A percentile compares a stretch with the other conserved stretches of the same genome.
These are phyloP conservation scores for Campoletis raptor DNA, from an alignment of 2,888 invertebrate species.

Conservation along the genomic window DNA sequence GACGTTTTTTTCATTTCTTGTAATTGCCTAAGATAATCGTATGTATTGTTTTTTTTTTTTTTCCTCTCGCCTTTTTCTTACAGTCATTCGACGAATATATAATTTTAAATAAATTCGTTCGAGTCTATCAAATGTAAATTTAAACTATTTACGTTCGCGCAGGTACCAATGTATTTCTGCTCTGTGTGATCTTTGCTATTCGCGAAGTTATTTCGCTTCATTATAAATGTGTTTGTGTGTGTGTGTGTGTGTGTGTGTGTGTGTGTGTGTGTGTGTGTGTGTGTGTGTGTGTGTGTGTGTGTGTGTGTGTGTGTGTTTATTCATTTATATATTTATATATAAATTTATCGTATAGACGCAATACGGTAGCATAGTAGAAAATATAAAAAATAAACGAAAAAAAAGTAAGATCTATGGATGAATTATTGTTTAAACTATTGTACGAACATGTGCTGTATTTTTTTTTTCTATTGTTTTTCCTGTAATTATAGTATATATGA, in stretches of 20 bases:
- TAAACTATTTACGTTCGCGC: constrained; percentile 65
- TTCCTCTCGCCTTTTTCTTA: background rate
- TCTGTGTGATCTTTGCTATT: constrained; percentile 66
- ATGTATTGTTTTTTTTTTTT: constrained; percentile 23
- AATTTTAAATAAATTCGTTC: constrained; percentile 57
- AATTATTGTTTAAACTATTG: constrained; percentile 79
- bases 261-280: background rate
- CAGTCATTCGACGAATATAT: constrained; percentile 51
- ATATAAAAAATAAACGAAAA: constrained; percentile 1
- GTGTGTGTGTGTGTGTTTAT: constrained; percentile 7
- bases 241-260: background rate
- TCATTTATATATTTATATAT: constrained; percentile 18
- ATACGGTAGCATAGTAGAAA: constrained; percentile 56
- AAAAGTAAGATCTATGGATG: constrained; percentile 75
- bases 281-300: too few species aligned
- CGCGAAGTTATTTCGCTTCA: constrained; percentile 61
- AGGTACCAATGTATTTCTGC: constrained; percentile 74
- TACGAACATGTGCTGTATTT: constrained; percentile 73
- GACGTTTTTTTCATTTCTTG: constrained; percentile 42
- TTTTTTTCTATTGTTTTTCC: constrained; percentile 65
- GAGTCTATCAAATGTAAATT: constrained; percentile 49
- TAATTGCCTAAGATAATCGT: constrained; percentile 19
- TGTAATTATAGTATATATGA: constrained; percentile 73
- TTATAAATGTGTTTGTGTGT: background rate
- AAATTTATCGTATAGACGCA: constrained; percentile 49